Base-by-base conservation (phyloP, 2,797 vertebrate species). In the Clangula hyemalis region DNA sequence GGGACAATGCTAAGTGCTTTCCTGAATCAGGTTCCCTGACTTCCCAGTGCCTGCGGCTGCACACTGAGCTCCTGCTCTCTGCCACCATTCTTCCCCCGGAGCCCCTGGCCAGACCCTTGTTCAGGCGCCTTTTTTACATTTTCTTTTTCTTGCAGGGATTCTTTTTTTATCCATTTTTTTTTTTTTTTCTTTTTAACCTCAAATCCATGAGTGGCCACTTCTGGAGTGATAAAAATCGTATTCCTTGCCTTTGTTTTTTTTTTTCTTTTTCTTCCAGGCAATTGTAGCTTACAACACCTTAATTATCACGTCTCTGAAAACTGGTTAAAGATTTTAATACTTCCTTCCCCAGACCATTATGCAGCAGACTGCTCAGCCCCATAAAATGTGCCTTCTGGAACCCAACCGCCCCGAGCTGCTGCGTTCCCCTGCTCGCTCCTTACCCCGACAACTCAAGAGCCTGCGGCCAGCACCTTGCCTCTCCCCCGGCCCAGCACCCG, bases 251-350 rank as follows among this genome's bases (percentile, higher is more conserved):
- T 61, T 19, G 43, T 30, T 47, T 22, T 47, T 43, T 47, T 43
- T 28, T 11, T 64, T 73, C 39, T 45, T 73, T 68, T 49, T 86
- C 93, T 85, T 36, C 81, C 84, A 65, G 86, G 84, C 90, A 74
- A 49, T 71, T 80, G 74, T 60, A 94, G 80, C 93, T 95, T 93
- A 73, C 92, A 90, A 25, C 93, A 90, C 95, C 94, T 96, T 95
- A 85, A 93, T 95, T 95, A 95, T 89, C 22, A 4, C 61, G 1
- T 87, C 90, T 95, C 95, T 89, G 90, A 92, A 95, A 96, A 85
- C 90, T 36, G 84, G 81, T 94, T 90, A 87, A 92, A 87, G 93
- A 83, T 90, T 96, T 96, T 96, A 95, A 96, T 96, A 82, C 95
- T 97, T 95, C 96, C 95, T 96, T 92, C 88, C 90, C 81, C 1